Conservation (phyloP, 2,888 invertebrate species). For the Netelia fuscicornis region DNA sequence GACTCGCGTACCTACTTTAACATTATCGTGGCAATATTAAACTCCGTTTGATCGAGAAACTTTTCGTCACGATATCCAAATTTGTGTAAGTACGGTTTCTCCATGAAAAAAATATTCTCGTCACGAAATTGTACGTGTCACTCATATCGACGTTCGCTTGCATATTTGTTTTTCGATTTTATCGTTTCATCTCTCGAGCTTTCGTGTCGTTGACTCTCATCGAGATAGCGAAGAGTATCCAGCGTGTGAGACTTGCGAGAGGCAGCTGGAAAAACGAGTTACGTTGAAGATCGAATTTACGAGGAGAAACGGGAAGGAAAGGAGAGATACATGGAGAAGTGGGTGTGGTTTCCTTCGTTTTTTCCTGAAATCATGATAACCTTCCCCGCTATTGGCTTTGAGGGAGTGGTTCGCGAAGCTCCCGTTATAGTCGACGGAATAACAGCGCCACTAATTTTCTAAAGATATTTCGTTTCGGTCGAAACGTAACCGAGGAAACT, state of each 20-base stretch:
- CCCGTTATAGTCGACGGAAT: slow-evolving; percentile 46
- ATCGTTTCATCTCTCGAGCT: slow-evolving; percentile 10
- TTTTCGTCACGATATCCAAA: too few relatives aligned
- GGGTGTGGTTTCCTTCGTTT: slow-evolving; percentile 13
- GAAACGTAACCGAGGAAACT: slow-evolving; percentile 40
- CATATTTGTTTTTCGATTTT: slow-evolving; percentile 2
- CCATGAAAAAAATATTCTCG: too few relatives aligned
- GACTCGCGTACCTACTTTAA: too few relatives aligned
- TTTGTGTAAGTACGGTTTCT: too few relatives aligned
- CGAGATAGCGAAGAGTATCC: slow-evolving; percentile 35
- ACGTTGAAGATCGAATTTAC: slow-evolving; percentile 68
- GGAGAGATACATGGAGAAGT: slow-evolving; percentile 12
- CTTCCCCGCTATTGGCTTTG: background rate
- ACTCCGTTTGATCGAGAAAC: too few relatives aligned
- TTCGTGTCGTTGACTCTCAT: slow-evolving; percentile 53
- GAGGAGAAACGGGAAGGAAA: slow-evolving; percentile 17
- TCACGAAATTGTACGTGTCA: too few relatives aligned
- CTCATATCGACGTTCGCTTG: background rate
- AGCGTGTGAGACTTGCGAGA: slow-evolving; percentile 16
- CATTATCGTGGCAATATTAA: too few relatives aligned
- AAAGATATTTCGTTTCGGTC: slow-evolving; percentile 61
- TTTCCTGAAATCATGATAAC: slow-evolving; percentile 52
- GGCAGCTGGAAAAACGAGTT: slow-evolving; percentile 64
- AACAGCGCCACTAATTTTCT: slow-evolving; percentile 67
- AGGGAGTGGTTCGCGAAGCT: slow-evolving; percentile 32